A percentile compares a stretch with the other conserved stretches of the same genome.
Conservation (phyloP, 2,797 vertebrate genomes). For the Hipposideros larvatus region DNA sequence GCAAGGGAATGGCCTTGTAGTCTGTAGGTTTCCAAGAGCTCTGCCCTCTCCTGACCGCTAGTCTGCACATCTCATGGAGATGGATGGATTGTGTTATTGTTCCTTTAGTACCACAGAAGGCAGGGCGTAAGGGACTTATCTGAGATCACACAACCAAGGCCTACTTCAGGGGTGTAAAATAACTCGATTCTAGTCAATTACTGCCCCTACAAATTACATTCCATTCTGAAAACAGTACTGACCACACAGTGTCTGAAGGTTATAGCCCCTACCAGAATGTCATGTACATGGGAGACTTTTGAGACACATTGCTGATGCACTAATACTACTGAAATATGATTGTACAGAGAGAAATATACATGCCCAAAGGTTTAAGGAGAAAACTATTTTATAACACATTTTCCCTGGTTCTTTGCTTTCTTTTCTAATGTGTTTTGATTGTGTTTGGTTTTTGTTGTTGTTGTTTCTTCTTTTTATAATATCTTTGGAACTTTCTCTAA, state of each 20-base stretch:
- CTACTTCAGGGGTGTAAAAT: not conserved
- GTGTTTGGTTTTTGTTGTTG: not conserved
- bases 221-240: not conserved
- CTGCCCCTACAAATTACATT: not conserved
- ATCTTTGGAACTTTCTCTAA: conserved; percentile 27
- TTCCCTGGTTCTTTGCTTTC: not conserved
- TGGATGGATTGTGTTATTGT: not conserved
- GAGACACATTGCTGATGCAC: not conserved
- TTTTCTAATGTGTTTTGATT: not conserved
- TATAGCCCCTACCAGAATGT: not conserved
- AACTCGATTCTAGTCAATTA: not conserved
- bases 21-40: not conserved
- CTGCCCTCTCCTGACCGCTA: not conserved
- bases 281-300: not conserved
- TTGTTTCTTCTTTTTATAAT: not conserved
- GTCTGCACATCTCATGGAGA: not conserved
- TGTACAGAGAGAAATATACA: not conserved
- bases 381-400: not conserved
- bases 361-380: not conserved
- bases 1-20: not conserved
- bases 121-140: not conserved
- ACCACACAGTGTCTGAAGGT: not conserved
- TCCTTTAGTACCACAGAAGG: not conserved
- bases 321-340: not conserved
- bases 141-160: not conserved